These are phyloP conservation scores for Watsonalla cultraria DNA, from an alignment of 2,888 invertebrate species.

Conservation along the genomic window DNA sequence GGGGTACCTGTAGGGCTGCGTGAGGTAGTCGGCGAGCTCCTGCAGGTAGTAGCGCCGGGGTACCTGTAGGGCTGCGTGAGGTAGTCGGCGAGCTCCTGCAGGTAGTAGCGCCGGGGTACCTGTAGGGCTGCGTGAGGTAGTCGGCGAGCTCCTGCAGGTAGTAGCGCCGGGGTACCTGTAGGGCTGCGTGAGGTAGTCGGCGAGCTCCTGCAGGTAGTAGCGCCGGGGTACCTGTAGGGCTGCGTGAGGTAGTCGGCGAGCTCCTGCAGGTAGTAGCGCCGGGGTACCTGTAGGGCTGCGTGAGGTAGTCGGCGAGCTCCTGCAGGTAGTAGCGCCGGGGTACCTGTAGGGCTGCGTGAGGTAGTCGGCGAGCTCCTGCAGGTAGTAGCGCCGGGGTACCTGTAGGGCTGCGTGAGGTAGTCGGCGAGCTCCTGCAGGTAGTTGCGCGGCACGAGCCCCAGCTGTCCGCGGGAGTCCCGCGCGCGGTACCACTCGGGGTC, in stretches of 20 bases:
- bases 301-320: not conserved
- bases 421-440: slow-evolving; percentile 95
- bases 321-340: no score
- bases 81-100: slow-evolving; percentile 83
- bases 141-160: not conserved
- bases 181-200: no score
- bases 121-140: not conserved
- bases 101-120: no score
- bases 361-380: not conserved
- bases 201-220: no score
- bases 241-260: no score
- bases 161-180: no score
- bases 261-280: no score
- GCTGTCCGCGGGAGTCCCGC: slow-evolving; percentile 93
- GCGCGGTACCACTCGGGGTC: slow-evolving; percentile 99
- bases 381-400: slow-evolving; percentile 73
- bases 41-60: slow-evolving; percentile 79
- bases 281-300: slow-evolving; percentile 77
- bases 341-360: slow-evolving; percentile 75
- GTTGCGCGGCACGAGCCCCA: slow-evolving; percentile 97
- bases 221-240: no score
- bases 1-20: no score
- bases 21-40: slow-evolving; percentile 69
- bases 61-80: slow-evolving; percentile 90
- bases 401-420: slow-evolving; percentile 91